Conservation (phyloP, 2,113 vertebrate species). For the Phrynocephalus versicolor region DNA sequence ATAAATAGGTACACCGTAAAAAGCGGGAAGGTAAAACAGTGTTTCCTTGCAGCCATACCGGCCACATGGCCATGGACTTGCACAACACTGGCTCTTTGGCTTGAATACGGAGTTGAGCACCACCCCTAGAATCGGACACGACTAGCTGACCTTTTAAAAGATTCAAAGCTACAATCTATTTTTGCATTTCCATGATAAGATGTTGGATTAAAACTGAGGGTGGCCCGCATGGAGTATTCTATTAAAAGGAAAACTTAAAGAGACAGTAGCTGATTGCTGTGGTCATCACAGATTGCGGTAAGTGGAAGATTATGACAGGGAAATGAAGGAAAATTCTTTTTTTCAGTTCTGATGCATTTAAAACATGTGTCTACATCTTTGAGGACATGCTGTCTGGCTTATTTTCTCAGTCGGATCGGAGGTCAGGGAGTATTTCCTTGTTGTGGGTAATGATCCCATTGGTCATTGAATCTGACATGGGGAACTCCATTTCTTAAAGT, state of each 20-base stretch:
- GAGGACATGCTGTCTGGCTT: not conserved
- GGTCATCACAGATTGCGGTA: slow-evolving; percentile 16
- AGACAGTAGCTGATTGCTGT: slow-evolving; percentile 37
- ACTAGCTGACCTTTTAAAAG: slow-evolving; percentile 42
- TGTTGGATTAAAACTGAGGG: slow-evolving; percentile 35
- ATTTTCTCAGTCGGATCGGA: slow-evolving; percentile 23
- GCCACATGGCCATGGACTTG: too few relatives aligned
- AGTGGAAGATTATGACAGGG: too few relatives aligned
- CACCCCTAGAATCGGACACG: too few relatives aligned
- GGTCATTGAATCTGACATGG: too few relatives aligned
- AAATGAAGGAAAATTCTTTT: too few relatives aligned
- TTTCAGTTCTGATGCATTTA: slow-evolving; percentile 2
- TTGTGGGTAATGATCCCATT: not conserved
- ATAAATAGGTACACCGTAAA: too few relatives aligned
- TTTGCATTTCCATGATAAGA: slow-evolving; percentile 23
- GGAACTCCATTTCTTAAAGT: not conserved
- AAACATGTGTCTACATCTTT: not conserved
- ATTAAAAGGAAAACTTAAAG: slow-evolving; percentile 25
- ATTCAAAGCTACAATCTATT: slow-evolving; percentile 26
- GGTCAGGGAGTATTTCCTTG: not conserved
- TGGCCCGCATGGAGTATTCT: slow-evolving; percentile 39
- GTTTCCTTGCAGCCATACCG: too few relatives aligned
- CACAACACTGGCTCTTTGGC: too few relatives aligned
- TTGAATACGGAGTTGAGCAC: too few relatives aligned
- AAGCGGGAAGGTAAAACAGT: too few relatives aligned